Evolutionary conservation across 2,797 vertebrate genomes (phyloP).

Genomic region (Gallinago solitaria): DNA sequence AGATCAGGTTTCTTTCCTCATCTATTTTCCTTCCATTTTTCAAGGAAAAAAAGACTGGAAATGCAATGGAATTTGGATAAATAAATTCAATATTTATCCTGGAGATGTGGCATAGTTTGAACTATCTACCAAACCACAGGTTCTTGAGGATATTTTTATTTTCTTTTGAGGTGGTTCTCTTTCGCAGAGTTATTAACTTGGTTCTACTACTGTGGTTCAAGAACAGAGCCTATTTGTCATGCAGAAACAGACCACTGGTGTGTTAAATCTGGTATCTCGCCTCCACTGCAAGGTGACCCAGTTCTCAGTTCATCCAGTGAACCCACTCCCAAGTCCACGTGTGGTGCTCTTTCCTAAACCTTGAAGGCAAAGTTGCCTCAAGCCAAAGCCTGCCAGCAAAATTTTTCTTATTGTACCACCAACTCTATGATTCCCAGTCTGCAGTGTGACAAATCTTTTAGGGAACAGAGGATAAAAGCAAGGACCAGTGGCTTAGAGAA

Average conservation of each 20-base stretch:
- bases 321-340: background rate
- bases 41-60: background rate
- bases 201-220: background rate
- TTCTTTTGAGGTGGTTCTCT: background rate
- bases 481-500: background rate
- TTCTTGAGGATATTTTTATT: background rate
- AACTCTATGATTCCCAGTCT: background rate
- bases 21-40: background rate
- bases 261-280: background rate
- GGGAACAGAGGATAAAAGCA: background rate
- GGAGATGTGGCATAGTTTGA: background rate
- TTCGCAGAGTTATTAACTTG: background rate
- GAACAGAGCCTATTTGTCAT: background rate
- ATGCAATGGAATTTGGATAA: background rate
- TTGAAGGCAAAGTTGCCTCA: background rate
- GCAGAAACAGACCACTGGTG: background rate
- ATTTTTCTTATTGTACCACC: background rate
- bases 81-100: background rate
- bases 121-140: background rate
- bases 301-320: background rate
- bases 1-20: background rate
- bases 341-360: background rate
- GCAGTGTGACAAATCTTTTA: background rate
- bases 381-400: background rate
- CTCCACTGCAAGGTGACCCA: background rate